Percentiles rank a stretch among this genome's conserved stretches.
Conservation (phyloP, 1,140 invertebrate species). For the Nymphalis io region DNA sequence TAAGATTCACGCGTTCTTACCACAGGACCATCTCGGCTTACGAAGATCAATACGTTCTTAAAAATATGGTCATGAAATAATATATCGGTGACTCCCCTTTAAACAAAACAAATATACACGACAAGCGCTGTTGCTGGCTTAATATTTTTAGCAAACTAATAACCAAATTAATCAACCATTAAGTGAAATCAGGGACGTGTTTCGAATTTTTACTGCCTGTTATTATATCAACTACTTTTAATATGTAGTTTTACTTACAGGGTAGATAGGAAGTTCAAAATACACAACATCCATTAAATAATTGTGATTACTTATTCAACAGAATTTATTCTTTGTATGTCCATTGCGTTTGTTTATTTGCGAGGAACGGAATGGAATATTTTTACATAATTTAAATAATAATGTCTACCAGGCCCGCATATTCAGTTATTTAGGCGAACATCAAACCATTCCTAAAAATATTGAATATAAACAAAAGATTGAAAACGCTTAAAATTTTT, state of each 20-base stretch:
- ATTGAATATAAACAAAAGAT: background rate
- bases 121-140: background rate
- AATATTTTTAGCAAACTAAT: too few relatives aligned
- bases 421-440: background rate
- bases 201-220: too few relatives aligned
- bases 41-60: too few relatives aligned
- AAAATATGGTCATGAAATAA: conserved; percentile 21
- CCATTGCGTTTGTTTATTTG: background rate
- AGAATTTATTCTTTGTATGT: conserved; percentile 5
- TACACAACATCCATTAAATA: background rate
- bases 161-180: too few relatives aligned
- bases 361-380: background rate
- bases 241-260: too few relatives aligned
- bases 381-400: conserved; percentile 3
- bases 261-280: too few relatives aligned
- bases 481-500: background rate
- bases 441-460: background rate
- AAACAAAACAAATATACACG: background rate
- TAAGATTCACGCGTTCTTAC: too few relatives aligned
- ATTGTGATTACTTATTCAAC: background rate
- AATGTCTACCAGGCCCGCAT: background rate
- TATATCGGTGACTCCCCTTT: conserved; percentile 27
- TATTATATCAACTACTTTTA: too few relatives aligned
- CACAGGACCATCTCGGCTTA: too few relatives aligned
- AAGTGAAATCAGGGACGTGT: too few relatives aligned